Base-by-base conservation (phyloP, 92 coral and sea anemone genomes). In the Metridium senile region DNA sequence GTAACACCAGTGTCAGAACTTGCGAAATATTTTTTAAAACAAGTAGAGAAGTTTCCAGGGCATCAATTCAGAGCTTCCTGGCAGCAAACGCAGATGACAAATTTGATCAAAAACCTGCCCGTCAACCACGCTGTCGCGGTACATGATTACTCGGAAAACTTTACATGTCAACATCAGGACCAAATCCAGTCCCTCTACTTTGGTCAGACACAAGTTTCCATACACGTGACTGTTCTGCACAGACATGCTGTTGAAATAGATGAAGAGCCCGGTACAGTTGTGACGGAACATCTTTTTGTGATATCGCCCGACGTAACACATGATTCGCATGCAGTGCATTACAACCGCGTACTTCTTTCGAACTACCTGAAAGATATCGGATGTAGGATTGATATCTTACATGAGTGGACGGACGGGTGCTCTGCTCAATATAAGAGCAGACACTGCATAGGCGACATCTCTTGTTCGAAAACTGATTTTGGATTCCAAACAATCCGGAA, bases 1-100 rank as follows among this genome's bases (percentile, higher is more conserved):
- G 64, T 58, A 22, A 74, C 71, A 10, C 33, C 80, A 11, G 70
- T 34, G 1, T 64, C 56, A 11, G 69, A 74, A 61, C 25, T 74
- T 33, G 13, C 1, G 13, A 1, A 11, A 18, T 58, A 58, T 18
- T 74, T 74, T 23, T 57, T 70, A 59, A 70, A 30, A 30, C 79
- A 71, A 27, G 68, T 85, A 2, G 34, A 82, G 17, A 47, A 47
- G 22, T 85, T 76, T 72, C 51, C 86, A 17, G 67, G 80, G 30
- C 91, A 90, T 65, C 91, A 90, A 76, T 83, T 90, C 81, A 75
- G 86, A 11, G 89, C 94, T 39, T 82, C 52, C 70, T 86, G 91
- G 91, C 90, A 90, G 73, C 65, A 80, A 54, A 58, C 79, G 52
- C 86, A 89, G 49, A 75, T 78, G 77, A 33, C 80, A 63, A 74